Evolutionary conservation across 1,140 invertebrate genomes (phyloP).

Genomic region (Drosophila prosaltans): DNA sequence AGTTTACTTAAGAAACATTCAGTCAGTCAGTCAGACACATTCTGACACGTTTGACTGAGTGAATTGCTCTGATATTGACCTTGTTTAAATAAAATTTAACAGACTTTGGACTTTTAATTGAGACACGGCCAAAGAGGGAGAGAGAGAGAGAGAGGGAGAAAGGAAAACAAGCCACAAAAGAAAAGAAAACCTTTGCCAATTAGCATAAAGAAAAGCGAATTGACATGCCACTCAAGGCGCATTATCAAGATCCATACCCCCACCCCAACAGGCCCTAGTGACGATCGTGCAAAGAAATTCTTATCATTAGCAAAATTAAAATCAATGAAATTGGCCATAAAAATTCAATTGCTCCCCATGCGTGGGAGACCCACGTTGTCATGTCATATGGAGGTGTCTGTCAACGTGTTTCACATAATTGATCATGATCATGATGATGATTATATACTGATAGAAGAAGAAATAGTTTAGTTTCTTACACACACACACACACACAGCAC

Average conservation of each 20-base stretch:
- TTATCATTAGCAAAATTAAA: conserved; percentile 82
- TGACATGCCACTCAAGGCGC: conserved; percentile 68
- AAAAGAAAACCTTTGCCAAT: conserved; percentile 57
- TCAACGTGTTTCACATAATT: conserved; percentile 75
- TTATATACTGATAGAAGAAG: conserved; percentile 23
- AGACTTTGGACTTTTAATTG: conserved; percentile 12
- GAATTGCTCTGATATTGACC: conserved; percentile 74
- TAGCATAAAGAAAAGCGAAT: conserved; percentile 66
- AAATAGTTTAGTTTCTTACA: conserved; percentile 69
- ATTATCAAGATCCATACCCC: conserved; percentile 48
- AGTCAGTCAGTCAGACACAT: conserved; percentile 48
- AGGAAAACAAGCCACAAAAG: neutral
- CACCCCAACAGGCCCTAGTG: neutral
- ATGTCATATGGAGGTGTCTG: conserved; percentile 55
- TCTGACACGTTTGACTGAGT: conserved; percentile 61
- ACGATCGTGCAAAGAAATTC: conserved; percentile 71
- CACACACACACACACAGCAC: conserved; percentile 36
- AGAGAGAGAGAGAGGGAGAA: conserved; percentile 5
- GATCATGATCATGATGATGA: conserved; percentile 47
- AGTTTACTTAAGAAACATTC: neutral
- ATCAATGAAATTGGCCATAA: conserved; percentile 81
- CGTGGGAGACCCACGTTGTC: conserved; percentile 38
- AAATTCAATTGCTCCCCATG: conserved; percentile 71
- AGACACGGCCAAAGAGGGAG: neutral
- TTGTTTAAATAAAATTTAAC: conserved; percentile 60